Base-by-base conservation (phyloP, 2,113 vertebrate species). In the Apodemus sylvaticus region DNA sequence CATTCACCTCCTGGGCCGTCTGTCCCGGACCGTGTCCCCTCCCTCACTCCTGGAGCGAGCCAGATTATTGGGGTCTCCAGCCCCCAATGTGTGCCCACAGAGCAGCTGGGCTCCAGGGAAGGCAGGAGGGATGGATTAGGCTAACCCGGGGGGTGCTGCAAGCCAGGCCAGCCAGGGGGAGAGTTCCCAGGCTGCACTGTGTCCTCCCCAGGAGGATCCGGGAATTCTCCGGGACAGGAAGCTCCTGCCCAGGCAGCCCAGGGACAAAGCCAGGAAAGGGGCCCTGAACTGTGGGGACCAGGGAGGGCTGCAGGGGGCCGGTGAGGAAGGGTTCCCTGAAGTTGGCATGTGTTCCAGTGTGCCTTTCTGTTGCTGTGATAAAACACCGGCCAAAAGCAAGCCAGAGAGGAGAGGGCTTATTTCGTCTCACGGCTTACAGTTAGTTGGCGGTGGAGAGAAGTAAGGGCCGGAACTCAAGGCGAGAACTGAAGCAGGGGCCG, bases 141-240 rank as follows among this genome's bases (percentile, higher is more conserved):
- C 60, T 42, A 64, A 71, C 16, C 4, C 31, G 1, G 26, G 26
- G 22, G 19, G 7, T 16, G 53, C 58, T 4, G 19, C 73, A 70
- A 14, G 78, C 26, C 55, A 70, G 14, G 78, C 26, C 55, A 1
- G 13, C 7, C 10, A 13, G 76, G 24, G 74, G n/a, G 76, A 19
- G 39, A 2, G 8, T n/a, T 95, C 92, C 95, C 95, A 94, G 89
- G 85, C 89, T 82, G 5, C 16, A 55, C 91, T 3, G 5, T 0
- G 53, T 90, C 94, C 94, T 94, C 48, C 0, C 58, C 7, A 7
- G 90, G 90, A 96, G 95, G 97, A 96, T 97, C 96, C 95, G 96
- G 98, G 93, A 97, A 97, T 98, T 98, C 98, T 98, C 95, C 74
- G 11, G 42, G 78, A 70, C 97, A 97, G 97, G 98, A 97, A 98